Evolutionary conservation across 2,113 vertebrate genomes (phyloP), one percentile per base, ranked within the genome.

Genomic region (Hypanus sabinus): DNA sequence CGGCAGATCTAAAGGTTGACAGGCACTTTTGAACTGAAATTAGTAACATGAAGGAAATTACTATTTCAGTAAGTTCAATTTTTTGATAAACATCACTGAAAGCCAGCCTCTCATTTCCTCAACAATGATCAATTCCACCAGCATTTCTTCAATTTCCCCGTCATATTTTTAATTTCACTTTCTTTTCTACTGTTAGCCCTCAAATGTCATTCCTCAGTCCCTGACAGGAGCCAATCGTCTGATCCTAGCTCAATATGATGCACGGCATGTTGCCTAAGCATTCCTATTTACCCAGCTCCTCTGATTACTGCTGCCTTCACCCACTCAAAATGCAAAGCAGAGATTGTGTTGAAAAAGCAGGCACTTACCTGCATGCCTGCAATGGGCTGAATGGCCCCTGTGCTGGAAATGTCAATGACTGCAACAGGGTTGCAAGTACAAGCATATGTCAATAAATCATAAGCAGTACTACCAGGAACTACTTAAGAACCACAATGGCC

Each of bases 11-110:
- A n/a, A 62, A 55, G 60, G 57, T 57, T 62, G 60, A n/a, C 60
- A 24, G 55, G 10, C 11, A 88, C 20, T 65, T 88, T 2, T 36
- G 60, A 36, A 18, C 16, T 65, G 60, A 68, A 90, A 90, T n/a
- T 65, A 90, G 14, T 30, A 90, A 68, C 27, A 5, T 8, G 30
- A 20, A 90, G 30, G 60, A 33, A 68, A 90, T 65, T 90, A 33
- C 30, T 0, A 9, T 65, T 90, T 20, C 5, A 68, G 33, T 62
- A 65, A 65, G 33, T 33, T 20, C 14, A 65, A 62, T 62, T 2
- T 90, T 65, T 90, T 90, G 57, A 90, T 65, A 36, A 90, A 90
- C 85, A 65, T 33, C 5, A 90, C 60, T 65, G 85, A 68, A 65
- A 90, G 62, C 1, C 30, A 62, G 30, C 1, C 16, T 36, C 60